Conservation (phyloP, 1,140 invertebrate species). For the Diachasma alloeum region DNA sequence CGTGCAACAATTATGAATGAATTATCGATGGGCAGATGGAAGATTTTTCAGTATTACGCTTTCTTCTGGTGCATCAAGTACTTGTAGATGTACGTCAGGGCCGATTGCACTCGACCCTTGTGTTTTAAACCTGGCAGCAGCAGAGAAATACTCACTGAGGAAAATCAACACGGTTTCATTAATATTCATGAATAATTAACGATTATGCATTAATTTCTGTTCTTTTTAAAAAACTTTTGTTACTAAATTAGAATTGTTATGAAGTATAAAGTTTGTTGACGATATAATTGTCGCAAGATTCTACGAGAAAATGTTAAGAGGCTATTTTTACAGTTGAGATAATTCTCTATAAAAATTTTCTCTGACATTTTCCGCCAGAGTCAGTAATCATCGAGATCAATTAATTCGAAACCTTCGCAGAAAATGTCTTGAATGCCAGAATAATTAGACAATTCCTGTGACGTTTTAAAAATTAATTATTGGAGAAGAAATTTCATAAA, state of each 20-base stretch:
- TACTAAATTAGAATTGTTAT: no score
- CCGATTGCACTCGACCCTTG: conserved; percentile 41
- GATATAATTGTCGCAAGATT: background rate
- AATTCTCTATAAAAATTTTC: no score
- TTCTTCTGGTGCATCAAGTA: conserved; percentile 45
- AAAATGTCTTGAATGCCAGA: no score
- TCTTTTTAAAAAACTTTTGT: no score
- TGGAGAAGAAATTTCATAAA: no score
- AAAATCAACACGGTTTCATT: conserved; percentile 4
- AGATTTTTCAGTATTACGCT: conserved; percentile 41
- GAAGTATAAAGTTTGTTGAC: background rate
- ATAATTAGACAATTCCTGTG: no score
- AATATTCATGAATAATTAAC: background rate
- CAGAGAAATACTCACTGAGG: conserved; percentile 44
- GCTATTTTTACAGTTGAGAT: no score
- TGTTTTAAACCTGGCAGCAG: conserved; percentile 52
- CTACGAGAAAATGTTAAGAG: background rate
- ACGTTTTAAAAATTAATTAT: no score
- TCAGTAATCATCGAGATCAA: no score
- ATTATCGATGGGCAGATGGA: background rate
- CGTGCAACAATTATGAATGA: background rate
- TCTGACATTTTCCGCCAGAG: no score
- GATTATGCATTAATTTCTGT: no score
- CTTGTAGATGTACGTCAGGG: conserved; percentile 40
- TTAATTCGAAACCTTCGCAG: no score